Percentiles rank a stretch among this genome's conserved stretches.
phyloP scores from a whole-genome alignment of 2,797 vertebrate species.

The Paramormyrops hopkinsi region DNA sequence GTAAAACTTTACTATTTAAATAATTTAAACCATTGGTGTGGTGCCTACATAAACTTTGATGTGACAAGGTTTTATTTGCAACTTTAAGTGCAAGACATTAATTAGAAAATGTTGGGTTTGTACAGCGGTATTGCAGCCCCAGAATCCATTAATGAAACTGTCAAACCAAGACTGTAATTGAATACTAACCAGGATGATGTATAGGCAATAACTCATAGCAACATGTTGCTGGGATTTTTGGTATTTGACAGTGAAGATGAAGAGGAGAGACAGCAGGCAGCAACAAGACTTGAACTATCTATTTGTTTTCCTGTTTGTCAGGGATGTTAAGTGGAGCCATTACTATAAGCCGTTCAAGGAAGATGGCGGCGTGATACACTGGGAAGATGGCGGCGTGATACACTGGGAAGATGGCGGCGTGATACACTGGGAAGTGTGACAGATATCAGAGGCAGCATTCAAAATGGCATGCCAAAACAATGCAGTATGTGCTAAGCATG shows the following conservation, averaged over 20 bases:
- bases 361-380: neutral
- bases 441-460: neutral
- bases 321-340: neutral
- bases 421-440: neutral
- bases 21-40: neutral
- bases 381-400: neutral
- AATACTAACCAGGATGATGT: neutral
- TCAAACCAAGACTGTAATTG: neutral
- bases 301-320: neutral
- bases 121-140: neutral
- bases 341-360: neutral
- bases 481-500: neutral
- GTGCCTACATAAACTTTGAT: neutral
- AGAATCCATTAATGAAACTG: neutral
- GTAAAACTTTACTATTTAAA: neutral
- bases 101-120: neutral
- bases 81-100: neutral
- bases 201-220: neutral
- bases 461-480: too few relatives aligned
- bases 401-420: too few relatives aligned
- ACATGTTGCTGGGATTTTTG: neutral
- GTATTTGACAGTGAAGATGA: neutral
- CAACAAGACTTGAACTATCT: neutral
- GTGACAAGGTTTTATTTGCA: neutral
- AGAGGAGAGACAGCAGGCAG: neutral